These are phyloP conservation scores for Dicentrarchus labrax DNA, from an alignment of 2,113 vertebrate genomes.

Conservation along the genomic window DNA sequence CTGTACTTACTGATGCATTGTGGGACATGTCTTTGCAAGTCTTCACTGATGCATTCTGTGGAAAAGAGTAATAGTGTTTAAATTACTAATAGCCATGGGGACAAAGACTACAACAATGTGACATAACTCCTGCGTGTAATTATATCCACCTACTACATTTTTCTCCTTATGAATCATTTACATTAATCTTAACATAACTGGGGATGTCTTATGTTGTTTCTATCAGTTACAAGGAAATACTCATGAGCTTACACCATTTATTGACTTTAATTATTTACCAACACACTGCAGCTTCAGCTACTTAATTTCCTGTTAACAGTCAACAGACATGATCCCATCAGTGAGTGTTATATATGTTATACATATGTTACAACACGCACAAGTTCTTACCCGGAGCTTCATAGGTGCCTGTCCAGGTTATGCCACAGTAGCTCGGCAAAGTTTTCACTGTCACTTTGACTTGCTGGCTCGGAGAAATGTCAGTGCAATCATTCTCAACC, in stretches of 20 bases:
- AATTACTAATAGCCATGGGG: background rate
- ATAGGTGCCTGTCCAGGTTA: conserved; percentile 81
- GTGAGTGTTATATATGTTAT: background rate
- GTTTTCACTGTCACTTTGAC: conserved; percentile 87
- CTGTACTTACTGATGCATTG: conserved; percentile 88
- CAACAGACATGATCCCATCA: background rate
- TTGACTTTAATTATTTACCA: background rate
- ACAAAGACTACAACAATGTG: background rate
- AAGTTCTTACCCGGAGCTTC: conserved; percentile 84
- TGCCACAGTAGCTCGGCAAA: conserved; percentile 87
- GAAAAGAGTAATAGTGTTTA: conserved; percentile 31
- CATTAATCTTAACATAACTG: background rate
- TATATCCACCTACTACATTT: background rate
- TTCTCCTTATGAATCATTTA: background rate
- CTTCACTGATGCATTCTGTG: conserved; percentile 87
- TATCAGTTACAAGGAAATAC: background rate
- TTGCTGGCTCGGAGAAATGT: conserved; percentile 83
- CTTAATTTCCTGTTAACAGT: background rate
- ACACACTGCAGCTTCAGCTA: background rate
- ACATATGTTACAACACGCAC: background rate
- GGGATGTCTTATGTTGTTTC: background rate
- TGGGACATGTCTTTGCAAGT: conserved; percentile 85
- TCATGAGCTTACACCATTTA: background rate
- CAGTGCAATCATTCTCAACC: conserved; percentile 87
- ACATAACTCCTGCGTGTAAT: background rate